phyloP scores from a whole-genome alignment of 2,888 invertebrate species.

The Drosophila monieri region DNA sequence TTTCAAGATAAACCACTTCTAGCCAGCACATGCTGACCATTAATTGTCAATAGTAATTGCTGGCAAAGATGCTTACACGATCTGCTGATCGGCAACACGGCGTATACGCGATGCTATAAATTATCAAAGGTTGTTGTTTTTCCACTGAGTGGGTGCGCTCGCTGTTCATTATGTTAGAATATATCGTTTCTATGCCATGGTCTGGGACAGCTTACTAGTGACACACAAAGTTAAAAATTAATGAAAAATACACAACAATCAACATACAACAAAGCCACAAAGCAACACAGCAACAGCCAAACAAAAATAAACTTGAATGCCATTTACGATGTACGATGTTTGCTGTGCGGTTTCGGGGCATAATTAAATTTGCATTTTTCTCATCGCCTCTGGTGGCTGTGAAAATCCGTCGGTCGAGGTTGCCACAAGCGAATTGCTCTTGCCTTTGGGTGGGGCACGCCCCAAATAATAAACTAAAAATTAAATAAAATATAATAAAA shows the following conservation, averaged over 20 bases:
- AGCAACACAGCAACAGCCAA: conserved; percentile 4
- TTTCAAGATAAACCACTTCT: conserved; percentile 80
- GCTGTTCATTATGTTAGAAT: conserved; percentile 56
- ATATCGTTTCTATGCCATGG: conserved; percentile 81
- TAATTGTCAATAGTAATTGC: conserved; percentile 66
- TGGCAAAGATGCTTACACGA: conserved; percentile 52
- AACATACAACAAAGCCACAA: conserved; percentile 17
- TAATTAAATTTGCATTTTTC: conserved; percentile 67
- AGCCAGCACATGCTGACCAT: conserved; percentile 56
- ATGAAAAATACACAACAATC: conserved; percentile 32
- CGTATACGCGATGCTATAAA: conserved; percentile 62
- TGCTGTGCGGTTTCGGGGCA: conserved; percentile 35
- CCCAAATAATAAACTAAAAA: conserved; percentile 3
- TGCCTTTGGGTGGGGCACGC: conserved; percentile 14
- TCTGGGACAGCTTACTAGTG: conserved; percentile 71
- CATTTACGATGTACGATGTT: conserved; percentile 26
- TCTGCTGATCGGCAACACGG: conserved; percentile 24
- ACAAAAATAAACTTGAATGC: conserved; percentile 35
- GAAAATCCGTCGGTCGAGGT: conserved; percentile 51
- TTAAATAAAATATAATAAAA: background rate
- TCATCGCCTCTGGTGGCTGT: conserved; percentile 39
- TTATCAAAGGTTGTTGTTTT: conserved; percentile 44
- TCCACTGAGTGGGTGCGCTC: conserved; percentile 28
- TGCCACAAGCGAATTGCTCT: conserved; percentile 9
- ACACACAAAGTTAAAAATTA: conserved; percentile 33